Percentiles rank a stretch among this genome's conserved stretches.
These are phyloP conservation scores for Acanthosepion esculentum DNA, from an alignment of 2,888 invertebrate genomes.

Conservation along the genomic window DNA sequence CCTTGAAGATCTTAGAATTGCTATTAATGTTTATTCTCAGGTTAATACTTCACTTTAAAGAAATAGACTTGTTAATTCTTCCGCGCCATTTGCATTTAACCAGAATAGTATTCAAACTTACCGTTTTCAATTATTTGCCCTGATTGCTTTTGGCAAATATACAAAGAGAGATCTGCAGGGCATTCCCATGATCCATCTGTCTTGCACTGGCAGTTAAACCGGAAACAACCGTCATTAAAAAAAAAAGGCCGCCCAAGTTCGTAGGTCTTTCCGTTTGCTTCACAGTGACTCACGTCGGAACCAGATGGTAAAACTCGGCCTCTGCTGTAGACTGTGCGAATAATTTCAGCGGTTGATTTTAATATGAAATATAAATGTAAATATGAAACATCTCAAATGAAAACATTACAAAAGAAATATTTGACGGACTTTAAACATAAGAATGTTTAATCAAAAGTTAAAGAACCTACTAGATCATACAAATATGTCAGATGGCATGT, in stretches of 20 bases:
- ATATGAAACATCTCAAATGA: background rate
- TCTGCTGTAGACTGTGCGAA: background rate
- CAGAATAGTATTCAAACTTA: background rate
- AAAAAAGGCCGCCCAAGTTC: slow-evolving; percentile 58
- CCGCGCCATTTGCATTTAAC: no score
- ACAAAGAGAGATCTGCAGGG: slow-evolving; percentile 51
- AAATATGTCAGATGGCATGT: no score
- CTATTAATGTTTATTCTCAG: no score
- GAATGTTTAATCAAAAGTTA: no score
- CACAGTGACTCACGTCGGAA: slow-evolving; percentile 53
- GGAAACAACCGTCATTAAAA: slow-evolving; percentile 59
- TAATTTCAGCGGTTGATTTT: background rate
- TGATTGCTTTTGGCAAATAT: background rate
- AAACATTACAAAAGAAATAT: background rate
- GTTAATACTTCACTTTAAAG: no score
- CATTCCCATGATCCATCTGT: slow-evolving; percentile 66
- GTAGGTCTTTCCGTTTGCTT: slow-evolving; percentile 53
- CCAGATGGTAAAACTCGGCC: background rate
- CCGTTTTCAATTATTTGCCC: background rate
- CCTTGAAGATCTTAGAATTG: no score
- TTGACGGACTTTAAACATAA: no score
- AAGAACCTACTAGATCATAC: no score
- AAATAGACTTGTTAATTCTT: no score
- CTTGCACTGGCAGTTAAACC: slow-evolving; percentile 62
- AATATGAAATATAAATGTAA: background rate